Evolutionary conservation across 1,140 invertebrate species (phyloP), one percentile per base, ranked within the genome.

Genomic region (Drosophila triauraria): DNA sequence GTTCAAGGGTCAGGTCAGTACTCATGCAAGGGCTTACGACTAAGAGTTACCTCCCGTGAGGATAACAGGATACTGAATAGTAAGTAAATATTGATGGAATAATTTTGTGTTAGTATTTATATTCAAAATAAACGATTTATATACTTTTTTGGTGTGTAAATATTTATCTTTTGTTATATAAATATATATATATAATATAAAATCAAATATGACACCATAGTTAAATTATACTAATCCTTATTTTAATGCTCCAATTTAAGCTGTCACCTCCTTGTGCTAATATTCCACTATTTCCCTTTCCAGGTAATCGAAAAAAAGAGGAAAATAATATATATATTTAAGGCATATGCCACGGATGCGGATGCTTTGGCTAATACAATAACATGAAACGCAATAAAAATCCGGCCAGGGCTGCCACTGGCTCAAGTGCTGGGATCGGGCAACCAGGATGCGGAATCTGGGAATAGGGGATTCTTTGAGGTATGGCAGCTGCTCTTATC

Each of bases 301-400:
- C 20, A 72, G 69, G 65, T 38, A 72, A 50, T 9, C 44, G 5
- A 2, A 13, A 58, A 78, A 50, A 75, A 59, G 70, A 68, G 47
- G 60, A 76, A 42, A 75, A 38, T 64, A 48, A 65, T 67, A 47
- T 61, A 50, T 59, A 70, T 86, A 85, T 85, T 81, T 54, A 82
- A 86, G 64, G 78, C 82, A 81, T 85, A 85, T 85, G 82, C 81
- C 82, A 67, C 48, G 70, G 70, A 74, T 72, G 68, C 53, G 67
- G 54, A 72, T 74, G 68, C 68, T 72, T 72, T 59, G 72, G 80
- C 80, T 80, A 87, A 87, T 88, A 87, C 68, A 87, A 87, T 87
- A 87, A 87, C 78, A 81, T 84, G 71, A 81, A 90, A 90, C 77
- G 80, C 85, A 84, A 88, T 88, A 90, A 88, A 88, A 88, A 78